These are phyloP conservation scores for Lamellibrachia satsuma DNA, from an alignment of 2,888 invertebrate genomes.

Conservation along the genomic window DNA sequence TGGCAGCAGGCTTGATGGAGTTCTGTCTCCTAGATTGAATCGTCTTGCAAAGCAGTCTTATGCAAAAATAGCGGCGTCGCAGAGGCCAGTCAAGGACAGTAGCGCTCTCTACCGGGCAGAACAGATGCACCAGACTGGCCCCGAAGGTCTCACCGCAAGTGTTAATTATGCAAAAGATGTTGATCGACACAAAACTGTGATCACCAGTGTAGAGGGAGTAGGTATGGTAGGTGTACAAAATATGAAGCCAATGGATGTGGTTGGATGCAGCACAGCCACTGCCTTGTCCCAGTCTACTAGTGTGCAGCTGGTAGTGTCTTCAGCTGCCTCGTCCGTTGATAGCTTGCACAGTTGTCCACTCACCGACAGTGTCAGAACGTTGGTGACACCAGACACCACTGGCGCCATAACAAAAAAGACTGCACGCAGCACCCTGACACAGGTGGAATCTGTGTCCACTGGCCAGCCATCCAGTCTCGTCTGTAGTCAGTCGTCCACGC, in stretches of 20 bases:
- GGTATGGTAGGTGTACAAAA: neutral
- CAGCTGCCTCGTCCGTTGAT: neutral
- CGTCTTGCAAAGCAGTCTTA: neutral
- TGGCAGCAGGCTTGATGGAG: neutral
- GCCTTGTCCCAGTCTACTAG: neutral
- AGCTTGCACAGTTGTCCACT: neutral
- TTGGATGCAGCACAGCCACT: no score
- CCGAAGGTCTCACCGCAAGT: neutral
- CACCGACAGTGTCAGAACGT: neutral
- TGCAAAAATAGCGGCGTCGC: neutral
- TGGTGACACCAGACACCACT: neutral
- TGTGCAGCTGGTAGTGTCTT: neutral
- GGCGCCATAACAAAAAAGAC: neutral
- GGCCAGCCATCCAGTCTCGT: neutral
- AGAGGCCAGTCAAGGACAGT: neutral
- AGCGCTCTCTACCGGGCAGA: neutral
- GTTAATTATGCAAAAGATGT: neutral
- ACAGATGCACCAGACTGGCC: neutral
- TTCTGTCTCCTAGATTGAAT: neutral
- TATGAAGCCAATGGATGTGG: neutral
- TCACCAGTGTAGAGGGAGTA: neutral
- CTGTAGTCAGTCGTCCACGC: slow-evolving; percentile 8
- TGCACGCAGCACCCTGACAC: neutral
- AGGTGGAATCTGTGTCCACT: neutral
- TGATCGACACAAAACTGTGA: neutral